Percentiles rank a stretch among this genome's conserved stretches.
Conservation (phyloP, 2,113 vertebrate species). For the Numenius arquata region DNA sequence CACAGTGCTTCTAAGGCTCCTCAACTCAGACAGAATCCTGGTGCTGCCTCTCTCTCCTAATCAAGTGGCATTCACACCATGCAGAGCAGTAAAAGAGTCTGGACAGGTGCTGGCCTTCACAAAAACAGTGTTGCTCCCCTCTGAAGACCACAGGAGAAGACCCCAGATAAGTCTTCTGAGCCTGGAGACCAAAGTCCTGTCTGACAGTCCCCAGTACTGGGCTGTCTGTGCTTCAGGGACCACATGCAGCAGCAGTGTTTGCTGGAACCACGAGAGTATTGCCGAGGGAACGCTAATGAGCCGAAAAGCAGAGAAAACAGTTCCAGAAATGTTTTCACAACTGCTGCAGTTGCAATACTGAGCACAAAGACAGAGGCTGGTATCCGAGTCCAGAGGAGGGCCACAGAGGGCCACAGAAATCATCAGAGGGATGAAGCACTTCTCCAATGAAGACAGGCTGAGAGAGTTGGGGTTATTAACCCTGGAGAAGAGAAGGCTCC, state of each 20-base stretch:
- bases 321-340: background rate
- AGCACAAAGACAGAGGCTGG: background rate
- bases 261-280: background rate
- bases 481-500: background rate
- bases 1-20: background rate
- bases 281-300: background rate
- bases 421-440: background rate
- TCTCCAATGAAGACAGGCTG: background rate
- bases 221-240: background rate
- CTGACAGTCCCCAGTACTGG: background rate
- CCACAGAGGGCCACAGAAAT: background rate
- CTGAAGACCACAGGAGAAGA: background rate
- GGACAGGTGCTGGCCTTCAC: background rate
- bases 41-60: background rate
- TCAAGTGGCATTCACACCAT: fast-evolving
- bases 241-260: background rate
- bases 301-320: background rate
- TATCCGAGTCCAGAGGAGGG: background rate
- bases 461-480: background rate
- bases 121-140: background rate
- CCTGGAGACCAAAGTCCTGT: background rate
- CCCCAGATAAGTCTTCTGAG: background rate
- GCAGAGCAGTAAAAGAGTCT: background rate
- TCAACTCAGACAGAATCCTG: background rate
- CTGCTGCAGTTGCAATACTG: background rate